Evolutionary conservation across 2,113 vertebrate species (phyloP), one percentile per base, ranked within the genome.

Genomic region (Zosterops hypoxanthus): DNA sequence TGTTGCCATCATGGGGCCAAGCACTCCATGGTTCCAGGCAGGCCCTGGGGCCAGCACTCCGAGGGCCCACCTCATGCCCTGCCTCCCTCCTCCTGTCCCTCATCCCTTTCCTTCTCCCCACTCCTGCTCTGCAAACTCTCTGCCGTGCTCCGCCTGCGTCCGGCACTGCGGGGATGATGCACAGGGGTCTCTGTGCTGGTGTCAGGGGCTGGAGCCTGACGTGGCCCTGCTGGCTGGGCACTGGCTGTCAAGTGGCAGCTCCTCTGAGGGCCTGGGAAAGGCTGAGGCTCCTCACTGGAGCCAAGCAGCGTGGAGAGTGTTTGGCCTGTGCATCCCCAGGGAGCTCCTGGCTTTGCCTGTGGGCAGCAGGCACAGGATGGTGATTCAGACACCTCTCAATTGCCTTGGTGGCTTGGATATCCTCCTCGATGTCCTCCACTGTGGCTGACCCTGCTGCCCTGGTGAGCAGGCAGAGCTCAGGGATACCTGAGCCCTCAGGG

Each of bases 241-340:
- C 63, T 14, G 81, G 25, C 84, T 93, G 81, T 64, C 2, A 0
- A 49, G 2, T 9, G 69, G 81, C 68, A 60, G 86, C 66, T 91
- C 46, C 86, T 64, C 50, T 2, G 2, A 2, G 8, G 26, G 47
- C 20, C 50, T n/a, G 46, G 22, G 49, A 14, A 15, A n/a, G 52
- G 68, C 86, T 0, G 0, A 61, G 65, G 52, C n/a, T 57, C 65
- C 53, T 60, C 0, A 0, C n/a, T 0, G 2, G 60, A 79, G 68
- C 15, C 0, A 0, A 56, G 72, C n/a, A 44, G 84, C 73, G 68
- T 36, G 82, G 61, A 4, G 3, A 25, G 29, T 61, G 55, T 52
- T 28, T 12, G 82, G 56, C 73, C 90, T 73, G 59, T 6, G 19
- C 93, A 36, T 31, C 72, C 49, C 46, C 34, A 20, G 56, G 89